Conservation (phyloP, 1,140 invertebrate species). For the Drosophila parabipectinata region DNA sequence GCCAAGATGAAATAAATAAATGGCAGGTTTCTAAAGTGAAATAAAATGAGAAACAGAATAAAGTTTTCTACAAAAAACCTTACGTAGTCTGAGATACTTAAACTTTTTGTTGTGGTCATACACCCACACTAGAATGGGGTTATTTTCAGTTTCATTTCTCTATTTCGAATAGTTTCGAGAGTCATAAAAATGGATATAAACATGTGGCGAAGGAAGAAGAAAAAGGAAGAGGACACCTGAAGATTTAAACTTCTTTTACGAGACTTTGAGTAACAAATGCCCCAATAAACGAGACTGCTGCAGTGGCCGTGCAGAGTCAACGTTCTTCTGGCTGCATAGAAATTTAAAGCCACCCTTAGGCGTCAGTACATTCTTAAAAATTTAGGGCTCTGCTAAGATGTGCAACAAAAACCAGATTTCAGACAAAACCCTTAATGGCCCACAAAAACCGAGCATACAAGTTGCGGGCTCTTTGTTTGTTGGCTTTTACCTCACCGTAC, state of each 20-base stretch:
- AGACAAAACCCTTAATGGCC: constrained; percentile 49
- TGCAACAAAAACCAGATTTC: constrained; percentile 49
- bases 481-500: constrained; percentile 27
- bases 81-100: neutral
- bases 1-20: neutral
- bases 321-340: constrained; percentile 33
- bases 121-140: neutral
- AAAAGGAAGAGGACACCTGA: constrained; percentile 22
- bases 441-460: constrained; percentile 40
- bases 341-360: constrained; percentile 48
- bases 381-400: constrained; percentile 47
- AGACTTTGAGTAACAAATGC: constrained; percentile 44
- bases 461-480: constrained; percentile 42
- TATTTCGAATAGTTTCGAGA: constrained; percentile 16
- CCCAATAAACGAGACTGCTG: constrained; percentile 43
- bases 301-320: constrained; percentile 36
- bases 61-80: neutral
- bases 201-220: constrained; percentile 9
- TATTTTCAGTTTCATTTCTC: constrained; percentile 26
- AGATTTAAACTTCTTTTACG: constrained; percentile 46
- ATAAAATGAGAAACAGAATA: too few species aligned
- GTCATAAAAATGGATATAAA: constrained; percentile 37
- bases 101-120: neutral
- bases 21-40: too few species aligned
- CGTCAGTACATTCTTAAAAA: constrained; percentile 47